A percentile compares a stretch with the other conserved stretches of the same genome.
These are phyloP conservation scores for Hylaeus anthracinus DNA, from an alignment of 1,140 invertebrate species.

Conservation along the genomic window DNA sequence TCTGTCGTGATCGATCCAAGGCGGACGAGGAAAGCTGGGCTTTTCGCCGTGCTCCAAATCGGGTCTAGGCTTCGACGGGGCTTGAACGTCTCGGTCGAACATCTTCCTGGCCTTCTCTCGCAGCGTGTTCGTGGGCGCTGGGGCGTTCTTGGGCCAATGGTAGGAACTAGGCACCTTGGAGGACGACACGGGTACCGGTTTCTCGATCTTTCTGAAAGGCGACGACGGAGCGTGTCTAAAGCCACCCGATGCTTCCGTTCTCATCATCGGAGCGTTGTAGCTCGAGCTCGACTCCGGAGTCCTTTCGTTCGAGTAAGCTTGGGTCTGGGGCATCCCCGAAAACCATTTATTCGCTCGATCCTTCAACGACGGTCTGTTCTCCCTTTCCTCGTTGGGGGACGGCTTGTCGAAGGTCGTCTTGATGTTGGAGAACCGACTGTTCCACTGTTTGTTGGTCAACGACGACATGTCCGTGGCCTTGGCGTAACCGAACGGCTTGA, in stretches of 20 bases:
- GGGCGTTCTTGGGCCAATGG: slow-evolving; percentile 60
- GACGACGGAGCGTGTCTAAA: slow-evolving; percentile 77
- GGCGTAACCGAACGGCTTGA: slow-evolving; percentile 69
- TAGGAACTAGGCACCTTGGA: slow-evolving; percentile 48
- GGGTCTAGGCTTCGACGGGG: not conserved
- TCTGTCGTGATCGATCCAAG: slow-evolving; percentile 57
- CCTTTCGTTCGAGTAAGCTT: not conserved
- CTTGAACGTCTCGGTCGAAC: slow-evolving; percentile 67
- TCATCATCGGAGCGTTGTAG: slow-evolving; percentile 7
- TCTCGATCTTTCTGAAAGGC: slow-evolving; percentile 76
- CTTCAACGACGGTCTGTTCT: slow-evolving; percentile 32
- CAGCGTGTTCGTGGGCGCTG: slow-evolving; percentile 29
- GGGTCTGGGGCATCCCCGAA: not conserved
- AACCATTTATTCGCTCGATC: slow-evolving; percentile 24
- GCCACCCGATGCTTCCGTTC: slow-evolving; percentile 35
- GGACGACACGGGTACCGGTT: slow-evolving; percentile 1
- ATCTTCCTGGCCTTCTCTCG: slow-evolving; percentile 72
- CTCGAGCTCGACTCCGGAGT: not conserved
- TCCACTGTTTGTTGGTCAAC: slow-evolving; percentile 85
- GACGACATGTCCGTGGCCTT: slow-evolving; percentile 55
- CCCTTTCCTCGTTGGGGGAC: not conserved
- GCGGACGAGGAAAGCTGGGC: slow-evolving; percentile 41
- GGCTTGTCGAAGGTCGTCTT: slow-evolving; percentile 90
- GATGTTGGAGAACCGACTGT: slow-evolving; percentile 90
- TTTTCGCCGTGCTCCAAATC: slow-evolving; percentile 44